These are phyloP conservation scores for Thalassaphorura encarpata DNA, from an alignment of 1,140 invertebrate species.

Conservation along the genomic window DNA sequence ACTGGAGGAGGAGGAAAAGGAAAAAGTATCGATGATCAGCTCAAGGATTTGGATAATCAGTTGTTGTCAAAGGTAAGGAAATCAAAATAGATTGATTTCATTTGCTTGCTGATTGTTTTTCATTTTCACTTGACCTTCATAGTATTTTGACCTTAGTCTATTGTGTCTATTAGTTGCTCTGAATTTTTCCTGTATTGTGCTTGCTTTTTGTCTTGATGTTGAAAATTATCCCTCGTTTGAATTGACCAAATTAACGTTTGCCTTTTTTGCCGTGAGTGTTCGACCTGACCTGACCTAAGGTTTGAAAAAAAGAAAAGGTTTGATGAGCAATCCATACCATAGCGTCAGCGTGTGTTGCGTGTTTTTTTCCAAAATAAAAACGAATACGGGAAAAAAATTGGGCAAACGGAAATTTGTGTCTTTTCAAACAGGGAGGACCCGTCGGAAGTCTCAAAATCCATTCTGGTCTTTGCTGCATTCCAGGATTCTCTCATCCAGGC, in stretches of 20 bases:
- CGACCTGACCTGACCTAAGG: too few species aligned
- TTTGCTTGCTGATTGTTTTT: neutral
- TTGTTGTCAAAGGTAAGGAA: slow-evolving; percentile 47
- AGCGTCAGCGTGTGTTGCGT: too few species aligned
- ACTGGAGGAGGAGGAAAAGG: slow-evolving; percentile 60
- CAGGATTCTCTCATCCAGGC: slow-evolving; percentile 70
- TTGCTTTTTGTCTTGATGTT: too few species aligned
- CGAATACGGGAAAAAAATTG: slow-evolving; percentile 22
- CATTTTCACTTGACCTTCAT: too few species aligned
- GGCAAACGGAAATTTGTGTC: slow-evolving; percentile 44
- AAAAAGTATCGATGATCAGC: slow-evolving; percentile 65
- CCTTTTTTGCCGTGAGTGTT: neutral
- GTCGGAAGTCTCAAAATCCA: slow-evolving; percentile 33
- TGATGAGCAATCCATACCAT: too few species aligned
- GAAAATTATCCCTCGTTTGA: slow-evolving; percentile 14
- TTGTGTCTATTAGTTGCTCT: too few species aligned
- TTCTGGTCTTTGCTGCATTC: slow-evolving; percentile 63
- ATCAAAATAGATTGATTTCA: neutral
- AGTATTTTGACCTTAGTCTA: too few species aligned
- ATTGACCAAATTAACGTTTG: slow-evolving; percentile 21
- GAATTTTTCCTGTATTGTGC: too few species aligned
- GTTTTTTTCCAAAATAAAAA: too few species aligned
- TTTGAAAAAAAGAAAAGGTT: too few species aligned
- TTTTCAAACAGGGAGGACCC: slow-evolving; percentile 54
- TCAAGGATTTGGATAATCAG: slow-evolving; percentile 67